These are phyloP conservation scores for Drosophila novamexicana DNA, from an alignment of 1,140 invertebrate genomes.

Conservation along the genomic window DNA sequence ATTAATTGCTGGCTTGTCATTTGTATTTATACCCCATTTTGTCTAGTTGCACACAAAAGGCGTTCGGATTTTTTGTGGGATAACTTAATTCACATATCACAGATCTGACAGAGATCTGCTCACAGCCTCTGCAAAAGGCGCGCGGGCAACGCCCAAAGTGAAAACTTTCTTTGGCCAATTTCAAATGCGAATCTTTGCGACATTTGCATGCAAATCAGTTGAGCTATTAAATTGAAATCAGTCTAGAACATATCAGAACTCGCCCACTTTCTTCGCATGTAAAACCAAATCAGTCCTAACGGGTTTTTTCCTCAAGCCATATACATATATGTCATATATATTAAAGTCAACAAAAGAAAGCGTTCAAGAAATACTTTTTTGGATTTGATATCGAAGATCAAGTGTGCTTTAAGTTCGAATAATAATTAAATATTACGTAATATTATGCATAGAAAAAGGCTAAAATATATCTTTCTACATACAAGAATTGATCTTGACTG, in stretches of 20 bases:
- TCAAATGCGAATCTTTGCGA: slow-evolving; percentile 8
- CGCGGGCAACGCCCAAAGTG: neutral
- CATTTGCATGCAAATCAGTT: slow-evolving; percentile 38
- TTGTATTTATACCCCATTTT: slow-evolving; percentile 36
- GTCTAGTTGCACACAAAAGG: neutral
- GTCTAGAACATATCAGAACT: slow-evolving; percentile 11
- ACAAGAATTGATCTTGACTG: too few relatives aligned
- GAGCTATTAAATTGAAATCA: slow-evolving; percentile 29
- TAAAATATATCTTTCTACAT: too few relatives aligned
- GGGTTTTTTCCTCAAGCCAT: neutral
- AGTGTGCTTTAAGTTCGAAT: neutral
- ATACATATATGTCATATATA: neutral
- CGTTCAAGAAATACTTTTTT: neutral
- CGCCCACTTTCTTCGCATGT: slow-evolving; percentile 1
- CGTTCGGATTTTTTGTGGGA: neutral
- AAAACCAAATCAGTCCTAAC: neutral
- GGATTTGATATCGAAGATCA: neutral
- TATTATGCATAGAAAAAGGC: too few relatives aligned
- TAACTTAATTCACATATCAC: slow-evolving; percentile 8
- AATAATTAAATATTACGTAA: neutral
- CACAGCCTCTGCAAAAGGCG: neutral
- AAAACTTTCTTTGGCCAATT: neutral
- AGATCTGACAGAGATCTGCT: slow-evolving; percentile 6
- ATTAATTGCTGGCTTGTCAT: slow-evolving; percentile 14
- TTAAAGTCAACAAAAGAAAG: neutral